Percentiles rank a stretch among this genome's conserved stretches.
Conservation (phyloP, 2,888 invertebrate species). For the Mimas tiliae region DNA sequence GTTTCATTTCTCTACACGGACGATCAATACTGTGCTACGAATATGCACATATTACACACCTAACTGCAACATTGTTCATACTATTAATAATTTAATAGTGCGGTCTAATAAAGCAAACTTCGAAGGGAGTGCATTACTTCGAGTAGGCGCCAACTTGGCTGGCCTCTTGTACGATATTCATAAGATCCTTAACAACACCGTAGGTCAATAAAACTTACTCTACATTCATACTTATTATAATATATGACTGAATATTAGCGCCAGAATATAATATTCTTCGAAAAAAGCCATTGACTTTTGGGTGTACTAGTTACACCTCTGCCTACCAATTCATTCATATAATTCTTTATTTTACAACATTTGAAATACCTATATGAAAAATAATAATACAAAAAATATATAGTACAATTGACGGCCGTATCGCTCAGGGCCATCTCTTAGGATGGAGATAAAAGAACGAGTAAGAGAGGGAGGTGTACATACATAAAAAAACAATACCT, state of each 20-base stretch:
- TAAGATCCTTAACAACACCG: conserved; percentile 2
- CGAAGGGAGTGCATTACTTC: background rate
- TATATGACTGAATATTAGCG: background rate
- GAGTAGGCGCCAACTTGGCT: conserved; percentile 17
- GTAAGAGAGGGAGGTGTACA: no score
- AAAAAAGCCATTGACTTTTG: no score
- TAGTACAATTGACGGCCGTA: no score
- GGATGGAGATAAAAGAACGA: no score
- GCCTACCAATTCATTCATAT: no score
- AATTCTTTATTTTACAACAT: no score
- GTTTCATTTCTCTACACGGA: conserved; percentile 3
- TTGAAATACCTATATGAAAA: no score
- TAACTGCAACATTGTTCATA: conserved; percentile 8
- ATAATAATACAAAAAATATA: no score
- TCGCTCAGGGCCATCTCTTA: no score
- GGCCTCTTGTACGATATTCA: conserved; percentile 14
- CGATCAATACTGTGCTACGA: background rate
- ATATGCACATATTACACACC: background rate
- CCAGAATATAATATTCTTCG: no score
- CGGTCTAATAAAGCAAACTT: conserved; percentile 11
- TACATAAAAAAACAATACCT: no score
- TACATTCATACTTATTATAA: background rate
- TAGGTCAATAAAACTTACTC: conserved; percentile 8
- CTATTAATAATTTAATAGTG: conserved; percentile 29
- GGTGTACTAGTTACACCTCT: no score